These are phyloP conservation scores for Notarius lentiginosus DNA, from an alignment of 2,113 vertebrate species.

Conservation along the genomic window DNA sequence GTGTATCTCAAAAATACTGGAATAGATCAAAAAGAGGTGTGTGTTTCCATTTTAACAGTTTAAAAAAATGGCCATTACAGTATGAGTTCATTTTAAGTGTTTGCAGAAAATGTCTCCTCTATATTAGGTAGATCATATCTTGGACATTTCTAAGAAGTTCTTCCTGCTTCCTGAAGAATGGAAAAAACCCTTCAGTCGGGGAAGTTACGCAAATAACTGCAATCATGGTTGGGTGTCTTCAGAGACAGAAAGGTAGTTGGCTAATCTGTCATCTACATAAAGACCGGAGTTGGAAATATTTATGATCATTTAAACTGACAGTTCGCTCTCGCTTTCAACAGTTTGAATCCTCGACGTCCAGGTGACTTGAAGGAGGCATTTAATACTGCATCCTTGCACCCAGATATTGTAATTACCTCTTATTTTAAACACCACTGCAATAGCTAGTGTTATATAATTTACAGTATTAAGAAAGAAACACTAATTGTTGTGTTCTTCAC, in stretches of 20 bases:
- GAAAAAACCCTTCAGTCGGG: conserved; percentile 62
- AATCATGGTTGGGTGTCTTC: conserved; percentile 71
- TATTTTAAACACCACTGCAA: neutral
- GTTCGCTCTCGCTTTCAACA: conserved; percentile 43
- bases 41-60: neutral
- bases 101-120: neutral
- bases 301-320: neutral
- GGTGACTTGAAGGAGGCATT: conserved; percentile 74
- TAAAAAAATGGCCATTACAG: neutral
- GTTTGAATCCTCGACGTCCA: conserved; percentile 66
- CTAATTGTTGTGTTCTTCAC: neutral
- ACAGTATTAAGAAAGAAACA: neutral
- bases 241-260: conserved; percentile 64
- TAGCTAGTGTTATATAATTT: neutral
- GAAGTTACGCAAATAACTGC: neutral
- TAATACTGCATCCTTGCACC: conserved; percentile 54
- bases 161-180: conserved; percentile 67
- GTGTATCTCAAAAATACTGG: conserved; percentile 72
- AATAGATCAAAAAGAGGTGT: conserved; percentile 66
- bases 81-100: neutral
- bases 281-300: neutral
- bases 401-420: conserved; percentile 63
- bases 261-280: too few relatives aligned
- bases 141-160: conserved; percentile 64
- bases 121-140: conserved; percentile 62